Evolutionary conservation across 2,888 invertebrate genomes (phyloP), one percentile per base, ranked within the genome.

Genomic region (Euplagia quadripunctaria): DNA sequence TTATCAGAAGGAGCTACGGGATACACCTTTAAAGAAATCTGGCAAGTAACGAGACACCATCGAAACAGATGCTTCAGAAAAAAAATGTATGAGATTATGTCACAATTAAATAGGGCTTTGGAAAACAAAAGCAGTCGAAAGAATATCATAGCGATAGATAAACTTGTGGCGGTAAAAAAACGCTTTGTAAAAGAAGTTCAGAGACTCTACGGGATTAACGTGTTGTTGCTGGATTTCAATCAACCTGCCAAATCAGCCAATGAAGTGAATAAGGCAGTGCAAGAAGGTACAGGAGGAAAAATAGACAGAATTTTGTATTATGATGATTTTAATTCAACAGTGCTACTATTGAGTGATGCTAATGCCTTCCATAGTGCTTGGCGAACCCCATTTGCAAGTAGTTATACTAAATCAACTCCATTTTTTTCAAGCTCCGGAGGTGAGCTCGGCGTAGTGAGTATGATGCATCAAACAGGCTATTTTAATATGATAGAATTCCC

Each of bases 401-500:
- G 75, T 0, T 86, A 86, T 6, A 92, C 91, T 0, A 78, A 73
- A 42, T 20, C 52, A 8, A 87, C 88, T 65, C 73, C 81, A 0
- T 94, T 94, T 75, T 90, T 87, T 74, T 82, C 85, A 0, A 81
- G 82, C n/a, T 65, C 74, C 4, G 82, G 82, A 11, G 2, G 68
- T 0, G 49, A 76, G 4, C 68, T 83, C 0, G 92, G 91, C 1
- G 70, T 88, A 73, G 94, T 93, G 52, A 87, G 86, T 55, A 91
- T 94, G 91, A 94, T 94, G 94, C 87, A 85, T 16, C 89, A 90
- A 68, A 81, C 86, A 4, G 92, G 88, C 0, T 86, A 89, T 46
- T 94, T 90, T 43, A 88, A 91, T 64, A 17, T 89, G 1, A 81
- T 87, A 0, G 86, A 90, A 4, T 83, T 93, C 7, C 84, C 89